Evolutionary conservation across 2,797 vertebrate species (phyloP).

Genomic region (Phalloptychus januarius): DNA sequence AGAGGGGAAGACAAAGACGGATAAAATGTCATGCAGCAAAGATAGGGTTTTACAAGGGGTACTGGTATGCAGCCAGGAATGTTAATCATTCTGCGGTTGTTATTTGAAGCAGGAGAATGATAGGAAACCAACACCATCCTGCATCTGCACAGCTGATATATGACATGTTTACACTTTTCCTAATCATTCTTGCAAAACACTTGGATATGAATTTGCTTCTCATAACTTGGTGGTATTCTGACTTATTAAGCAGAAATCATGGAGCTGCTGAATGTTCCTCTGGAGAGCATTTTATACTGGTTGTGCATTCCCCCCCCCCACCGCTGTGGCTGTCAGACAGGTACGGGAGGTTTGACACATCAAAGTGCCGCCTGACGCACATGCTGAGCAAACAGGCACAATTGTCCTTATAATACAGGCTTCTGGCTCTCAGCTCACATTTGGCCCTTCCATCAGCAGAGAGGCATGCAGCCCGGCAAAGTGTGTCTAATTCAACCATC

Average conservation of each 20-base stretch:
- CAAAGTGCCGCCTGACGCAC: slow-evolving; percentile 39
- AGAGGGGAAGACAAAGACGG: slow-evolving; percentile 12
- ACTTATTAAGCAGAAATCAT: slow-evolving; percentile 5
- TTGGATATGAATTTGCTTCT: neutral
- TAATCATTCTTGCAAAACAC: slow-evolving; percentile 7
- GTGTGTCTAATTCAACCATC: slow-evolving; percentile 30
- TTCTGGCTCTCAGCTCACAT: slow-evolving; percentile 46
- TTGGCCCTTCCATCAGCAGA: slow-evolving; percentile 58
- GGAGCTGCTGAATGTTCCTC: slow-evolving; percentile 16
- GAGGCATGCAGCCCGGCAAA: slow-evolving; percentile 46
- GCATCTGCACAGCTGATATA: slow-evolving; percentile 9
- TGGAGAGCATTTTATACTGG: slow-evolving; percentile 34
- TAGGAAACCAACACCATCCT: neutral
- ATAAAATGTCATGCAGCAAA: neutral
- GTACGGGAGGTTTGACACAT: slow-evolving; percentile 44
- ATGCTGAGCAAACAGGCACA: slow-evolving; percentile 25
- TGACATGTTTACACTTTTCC: neutral
- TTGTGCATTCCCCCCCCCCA: slow-evolving; percentile 5
- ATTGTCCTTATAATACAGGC: slow-evolving; percentile 39
- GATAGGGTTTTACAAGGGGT: neutral
- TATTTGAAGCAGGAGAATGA: slow-evolving; percentile 2
- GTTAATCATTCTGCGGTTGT: slow-evolving; percentile 15
- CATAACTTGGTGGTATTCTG: neutral
- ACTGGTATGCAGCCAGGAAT: slow-evolving; percentile 1
- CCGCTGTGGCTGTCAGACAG: slow-evolving; percentile 36